These are phyloP conservation scores for Armadillidium nasatum DNA, from an alignment of 1,140 invertebrate genomes.

Conservation along the genomic window DNA sequence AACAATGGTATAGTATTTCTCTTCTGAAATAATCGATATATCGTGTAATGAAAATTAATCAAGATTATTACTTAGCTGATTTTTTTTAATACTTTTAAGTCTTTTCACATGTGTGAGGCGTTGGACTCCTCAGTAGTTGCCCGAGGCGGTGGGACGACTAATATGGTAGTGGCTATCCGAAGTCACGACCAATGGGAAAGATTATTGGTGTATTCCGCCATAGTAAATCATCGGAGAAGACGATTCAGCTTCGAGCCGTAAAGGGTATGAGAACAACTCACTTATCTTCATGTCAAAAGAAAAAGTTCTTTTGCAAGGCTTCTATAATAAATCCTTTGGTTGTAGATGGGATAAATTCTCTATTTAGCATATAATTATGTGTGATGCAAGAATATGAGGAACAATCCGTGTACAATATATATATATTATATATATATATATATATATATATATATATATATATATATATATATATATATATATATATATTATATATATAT, in stretches of 20 bases:
- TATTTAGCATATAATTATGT: slow-evolving; percentile 7
- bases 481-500: too few relatives aligned
- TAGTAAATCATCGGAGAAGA: neutral
- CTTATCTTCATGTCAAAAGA: slow-evolving; percentile 10
- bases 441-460: too few relatives aligned
- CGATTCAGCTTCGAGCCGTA: neutral
- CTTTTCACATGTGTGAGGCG: too few relatives aligned
- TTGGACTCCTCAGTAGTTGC: too few relatives aligned
- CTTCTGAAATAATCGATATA: too few relatives aligned
- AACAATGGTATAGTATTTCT: too few relatives aligned
- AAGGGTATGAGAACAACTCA: slow-evolving; percentile 7
- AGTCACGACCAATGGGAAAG: slow-evolving; percentile 8
- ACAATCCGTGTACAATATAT: too few relatives aligned
- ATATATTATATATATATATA: too few relatives aligned
- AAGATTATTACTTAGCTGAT: too few relatives aligned
- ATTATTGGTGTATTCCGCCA: neutral
- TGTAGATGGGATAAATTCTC: neutral
- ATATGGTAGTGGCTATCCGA: neutral
- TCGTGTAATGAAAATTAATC: too few relatives aligned
- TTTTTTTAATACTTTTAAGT: too few relatives aligned
- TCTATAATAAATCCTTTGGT: neutral
- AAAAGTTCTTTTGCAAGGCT: neutral
- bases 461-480: too few relatives aligned
- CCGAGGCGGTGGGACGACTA: neutral
- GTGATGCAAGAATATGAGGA: neutral